phyloP scores from a whole-genome alignment of 1,140 invertebrate genomes.

The Brachionus paranguensis region DNA sequence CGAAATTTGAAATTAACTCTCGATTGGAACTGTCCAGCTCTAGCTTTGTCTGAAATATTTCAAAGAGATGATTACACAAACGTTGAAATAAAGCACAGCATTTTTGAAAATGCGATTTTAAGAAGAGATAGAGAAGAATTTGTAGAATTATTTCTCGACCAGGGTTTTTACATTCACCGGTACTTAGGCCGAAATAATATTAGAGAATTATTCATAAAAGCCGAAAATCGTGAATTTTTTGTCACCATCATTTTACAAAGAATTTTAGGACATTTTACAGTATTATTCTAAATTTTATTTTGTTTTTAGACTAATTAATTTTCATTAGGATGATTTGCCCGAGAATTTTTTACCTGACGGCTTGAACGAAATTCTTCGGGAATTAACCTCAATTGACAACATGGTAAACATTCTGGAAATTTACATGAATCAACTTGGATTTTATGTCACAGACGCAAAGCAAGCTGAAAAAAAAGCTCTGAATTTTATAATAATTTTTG shows the following conservation, averaged over 20 bases:
- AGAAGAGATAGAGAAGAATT: constrained; percentile 55
- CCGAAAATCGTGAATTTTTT: constrained; percentile 55
- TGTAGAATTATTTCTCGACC: constrained; percentile 55
- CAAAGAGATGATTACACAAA: constrained; percentile 49
- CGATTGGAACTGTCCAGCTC: constrained; percentile 56
- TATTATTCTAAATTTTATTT: not conserved
- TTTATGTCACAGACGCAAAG: constrained; percentile 48
- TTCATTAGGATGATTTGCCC: not conserved
- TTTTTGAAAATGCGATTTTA: constrained; percentile 55
- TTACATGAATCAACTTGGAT: constrained; percentile 47
- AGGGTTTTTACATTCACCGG: constrained; percentile 53
- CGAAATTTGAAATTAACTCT: constrained; percentile 55
- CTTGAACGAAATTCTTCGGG: constrained; percentile 47
- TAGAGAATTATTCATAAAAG: constrained; percentile 51
- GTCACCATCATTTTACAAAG: constrained; percentile 52
- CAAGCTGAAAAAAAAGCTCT: constrained; percentile 50
- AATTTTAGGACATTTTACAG: constrained; percentile 48
- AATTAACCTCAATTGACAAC: constrained; percentile 48
- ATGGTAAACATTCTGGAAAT: constrained; percentile 53
- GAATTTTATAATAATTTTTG: constrained; percentile 52
- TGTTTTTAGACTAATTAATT: not conserved
- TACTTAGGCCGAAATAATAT: constrained; percentile 52
- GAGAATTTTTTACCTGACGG: constrained; percentile 42
- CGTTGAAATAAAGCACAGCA: constrained; percentile 53
- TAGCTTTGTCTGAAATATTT: constrained; percentile 54